Evolutionary conservation across 2,888 invertebrate species (phyloP).

Genomic region (Brachypterus glaber): DNA sequence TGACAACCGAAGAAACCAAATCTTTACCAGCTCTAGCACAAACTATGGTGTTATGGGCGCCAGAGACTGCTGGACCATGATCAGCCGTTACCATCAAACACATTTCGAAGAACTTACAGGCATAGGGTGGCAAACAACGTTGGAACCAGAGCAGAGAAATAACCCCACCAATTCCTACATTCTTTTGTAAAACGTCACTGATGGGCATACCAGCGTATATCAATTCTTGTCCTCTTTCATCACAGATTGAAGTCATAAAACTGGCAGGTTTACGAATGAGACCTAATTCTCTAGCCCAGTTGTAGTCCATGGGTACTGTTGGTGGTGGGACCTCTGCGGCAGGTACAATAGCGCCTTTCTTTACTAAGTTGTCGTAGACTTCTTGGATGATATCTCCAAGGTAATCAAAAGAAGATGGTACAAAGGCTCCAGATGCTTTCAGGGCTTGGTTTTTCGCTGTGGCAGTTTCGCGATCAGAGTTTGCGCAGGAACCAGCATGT

Average conservation of each 20-base stretch:
- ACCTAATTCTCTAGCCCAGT: conserved; percentile 96
- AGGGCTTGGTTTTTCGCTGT: conserved; percentile 83
- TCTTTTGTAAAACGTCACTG: conserved; percentile 80
- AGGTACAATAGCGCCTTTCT: conserved; percentile 73
- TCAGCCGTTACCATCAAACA: conserved; percentile 98
- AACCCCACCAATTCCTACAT: conserved; percentile 96
- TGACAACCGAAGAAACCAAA: conserved; percentile 93
- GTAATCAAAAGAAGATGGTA: conserved; percentile 88
- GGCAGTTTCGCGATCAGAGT: conserved; percentile 81
- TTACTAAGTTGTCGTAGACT: conserved; percentile 69
- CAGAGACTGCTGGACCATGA: conserved; percentile 97
- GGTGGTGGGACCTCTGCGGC: conserved; percentile 92
- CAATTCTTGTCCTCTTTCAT: conserved; percentile 95
- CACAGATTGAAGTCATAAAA: conserved; percentile 99
- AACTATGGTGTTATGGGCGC: conserved; percentile 97
- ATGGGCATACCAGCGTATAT: conserved; percentile 87
- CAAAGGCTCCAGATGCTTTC: conserved; percentile 72
- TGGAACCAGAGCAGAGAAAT: conserved; percentile 98
- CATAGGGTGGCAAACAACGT: conserved; percentile 85
- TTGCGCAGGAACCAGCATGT: conserved; percentile 97
- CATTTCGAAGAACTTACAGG: conserved; percentile 97
- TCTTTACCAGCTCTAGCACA: conserved; percentile 97
- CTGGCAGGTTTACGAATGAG: conserved; percentile 97
- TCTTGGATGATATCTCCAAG: conserved; percentile 62
- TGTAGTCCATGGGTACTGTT: conserved; percentile 99